These are phyloP conservation scores for Scaptomyza hsui DNA, from an alignment of 1,140 invertebrate species.

Conservation along the genomic window DNA sequence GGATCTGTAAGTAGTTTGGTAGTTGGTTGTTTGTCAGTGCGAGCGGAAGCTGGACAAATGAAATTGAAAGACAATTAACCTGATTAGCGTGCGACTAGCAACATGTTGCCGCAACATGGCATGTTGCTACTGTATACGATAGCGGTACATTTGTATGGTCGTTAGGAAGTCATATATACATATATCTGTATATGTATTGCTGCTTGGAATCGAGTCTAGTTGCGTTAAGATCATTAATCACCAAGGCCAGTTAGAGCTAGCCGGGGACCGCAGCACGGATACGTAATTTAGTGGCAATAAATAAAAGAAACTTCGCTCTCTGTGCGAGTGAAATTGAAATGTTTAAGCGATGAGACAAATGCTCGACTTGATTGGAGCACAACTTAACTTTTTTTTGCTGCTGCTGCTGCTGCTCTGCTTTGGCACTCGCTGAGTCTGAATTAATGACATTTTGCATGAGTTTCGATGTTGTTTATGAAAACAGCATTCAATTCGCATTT, in stretches of 20 bases:
- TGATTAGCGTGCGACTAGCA: conserved; percentile 67
- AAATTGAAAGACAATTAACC: conserved; percentile 81
- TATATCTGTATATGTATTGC: conserved; percentile 4
- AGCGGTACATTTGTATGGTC: conserved; percentile 64
- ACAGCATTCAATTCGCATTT: conserved; percentile 79
- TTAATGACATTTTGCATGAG: conserved; percentile 76
- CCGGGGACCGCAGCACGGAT: conserved; percentile 54
- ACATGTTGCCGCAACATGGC: conserved; percentile 60
- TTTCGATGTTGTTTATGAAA: conserved; percentile 81
- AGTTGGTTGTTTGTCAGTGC: background rate
- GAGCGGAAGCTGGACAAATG: conserved; percentile 64
- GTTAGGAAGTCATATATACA: conserved; percentile 46
- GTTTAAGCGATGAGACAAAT: conserved; percentile 81
- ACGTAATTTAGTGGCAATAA: conserved; percentile 81
- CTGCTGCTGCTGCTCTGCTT: conserved; percentile 33
- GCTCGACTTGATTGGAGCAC: conserved; percentile 69
- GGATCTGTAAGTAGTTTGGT: conserved; percentile 8
- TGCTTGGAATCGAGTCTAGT: too few relatives aligned
- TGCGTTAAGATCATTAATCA: conserved; percentile 74
- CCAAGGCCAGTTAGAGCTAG: conserved; percentile 44
- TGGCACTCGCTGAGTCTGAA: conserved; percentile 47
- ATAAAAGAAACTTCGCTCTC: conserved; percentile 69
- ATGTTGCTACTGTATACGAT: conserved; percentile 51
- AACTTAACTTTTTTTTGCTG: conserved; percentile 23
- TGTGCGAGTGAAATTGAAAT: conserved; percentile 76